These are phyloP conservation scores for Rachycentron canadum DNA, from an alignment of 2,797 vertebrate species.

Conservation along the genomic window DNA sequence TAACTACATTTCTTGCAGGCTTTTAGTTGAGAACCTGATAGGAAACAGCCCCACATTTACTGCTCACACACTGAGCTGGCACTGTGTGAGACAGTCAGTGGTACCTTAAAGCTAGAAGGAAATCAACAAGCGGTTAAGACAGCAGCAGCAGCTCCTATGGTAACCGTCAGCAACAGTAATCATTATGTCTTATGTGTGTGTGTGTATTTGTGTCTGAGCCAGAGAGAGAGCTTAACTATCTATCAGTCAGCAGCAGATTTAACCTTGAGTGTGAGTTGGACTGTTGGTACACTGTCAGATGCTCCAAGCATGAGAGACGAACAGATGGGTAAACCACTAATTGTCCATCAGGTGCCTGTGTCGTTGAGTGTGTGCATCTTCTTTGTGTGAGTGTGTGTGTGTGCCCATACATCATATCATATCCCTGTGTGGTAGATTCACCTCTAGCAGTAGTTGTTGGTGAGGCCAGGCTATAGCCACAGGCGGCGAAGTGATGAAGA, in stretches of 20 bases:
- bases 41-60: constrained; percentile 32
- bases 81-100: constrained; percentile 55
- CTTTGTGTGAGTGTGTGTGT: constrained; percentile 15
- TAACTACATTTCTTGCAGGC: constrained; percentile 45
- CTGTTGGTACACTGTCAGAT: constrained; percentile 59
- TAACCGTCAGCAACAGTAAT: constrained; percentile 26
- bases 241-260: constrained; percentile 57
- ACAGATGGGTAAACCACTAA: constrained; percentile 80
- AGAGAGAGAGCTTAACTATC: not conserved
- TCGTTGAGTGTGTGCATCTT: constrained; percentile 38
- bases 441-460: constrained; percentile 66
- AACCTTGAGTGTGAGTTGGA: constrained; percentile 78
- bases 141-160: constrained; percentile 24
- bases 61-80: constrained; percentile 32
- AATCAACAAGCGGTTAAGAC: constrained; percentile 53
- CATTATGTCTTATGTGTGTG: constrained; percentile 3
- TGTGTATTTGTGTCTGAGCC: constrained; percentile 25
- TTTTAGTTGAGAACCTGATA: constrained; percentile 49
- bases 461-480: constrained; percentile 62
- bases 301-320: constrained; percentile 67
- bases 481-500: constrained; percentile 63
- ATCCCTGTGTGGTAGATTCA: constrained; percentile 62
- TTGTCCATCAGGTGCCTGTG: constrained; percentile 79
- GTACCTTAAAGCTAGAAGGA: constrained; percentile 52
- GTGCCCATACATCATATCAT: constrained; percentile 21